Percentiles rank a stretch among this genome's conserved stretches.
phyloP scores from a whole-genome alignment of 2,797 vertebrate genomes.

The Dallia pectoralis region DNA sequence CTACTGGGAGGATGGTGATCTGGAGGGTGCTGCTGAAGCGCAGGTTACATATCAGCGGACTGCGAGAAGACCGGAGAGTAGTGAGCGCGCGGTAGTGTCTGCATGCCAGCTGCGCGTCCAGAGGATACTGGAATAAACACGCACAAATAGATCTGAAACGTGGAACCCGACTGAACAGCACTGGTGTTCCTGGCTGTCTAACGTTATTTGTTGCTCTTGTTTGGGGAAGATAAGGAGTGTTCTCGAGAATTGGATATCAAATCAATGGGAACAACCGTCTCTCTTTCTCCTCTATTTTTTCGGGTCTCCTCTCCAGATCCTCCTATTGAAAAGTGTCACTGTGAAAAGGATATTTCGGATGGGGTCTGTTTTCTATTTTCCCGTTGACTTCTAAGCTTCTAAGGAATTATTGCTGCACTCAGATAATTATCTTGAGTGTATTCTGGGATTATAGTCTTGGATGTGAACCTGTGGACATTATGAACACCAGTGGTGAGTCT shows the following conservation, averaged over 20 bases:
- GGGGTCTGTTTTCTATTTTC: background rate
- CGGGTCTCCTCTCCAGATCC: background rate
- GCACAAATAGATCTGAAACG: conserved; percentile 9
- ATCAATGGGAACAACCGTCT: background rate
- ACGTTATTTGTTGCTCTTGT: background rate
- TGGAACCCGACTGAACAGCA: conserved; percentile 39
- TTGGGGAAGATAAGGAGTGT: background rate
- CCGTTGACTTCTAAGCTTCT: background rate
- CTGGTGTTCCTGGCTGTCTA: conserved; percentile 20
- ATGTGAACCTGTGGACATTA: conserved; percentile 1
- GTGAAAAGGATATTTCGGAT: background rate
- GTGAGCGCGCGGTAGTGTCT: conserved; percentile 30
- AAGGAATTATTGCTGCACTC: background rate
- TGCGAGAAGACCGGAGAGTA: conserved; percentile 20
- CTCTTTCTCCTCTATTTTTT: background rate
- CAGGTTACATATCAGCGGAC: conserved; percentile 7
- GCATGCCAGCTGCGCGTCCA: background rate
- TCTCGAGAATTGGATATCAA: background rate
- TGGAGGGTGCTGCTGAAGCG: conserved; percentile 3
- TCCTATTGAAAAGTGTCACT: background rate
- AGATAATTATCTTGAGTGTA: background rate
- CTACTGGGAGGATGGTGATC: conserved; percentile 15
- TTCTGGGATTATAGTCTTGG: background rate
- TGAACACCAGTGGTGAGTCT: conserved; percentile 1
- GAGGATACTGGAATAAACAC: conserved; percentile 13